A percentile compares a stretch with the other conserved stretches of the same genome.
These are phyloP conservation scores for Archips crataeganus DNA, from an alignment of 2,888 invertebrate genomes.

Conservation along the genomic window DNA sequence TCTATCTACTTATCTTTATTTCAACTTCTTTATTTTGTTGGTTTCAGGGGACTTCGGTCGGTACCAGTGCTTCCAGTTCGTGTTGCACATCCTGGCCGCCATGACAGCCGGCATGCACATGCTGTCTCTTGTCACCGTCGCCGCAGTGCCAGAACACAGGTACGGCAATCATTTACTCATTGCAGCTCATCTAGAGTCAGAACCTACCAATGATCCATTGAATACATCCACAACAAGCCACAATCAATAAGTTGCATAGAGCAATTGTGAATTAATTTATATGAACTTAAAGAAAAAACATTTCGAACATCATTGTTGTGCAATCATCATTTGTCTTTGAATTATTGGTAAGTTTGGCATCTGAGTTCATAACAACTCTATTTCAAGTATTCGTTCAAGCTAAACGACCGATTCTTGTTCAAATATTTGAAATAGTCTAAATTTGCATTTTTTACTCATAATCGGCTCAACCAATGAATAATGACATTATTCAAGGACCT, in stretches of 20 bases:
- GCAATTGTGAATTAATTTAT: neutral
- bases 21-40: neutral
- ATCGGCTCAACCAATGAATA: neutral
- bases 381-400: neutral
- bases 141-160: slow-evolving; percentile 91
- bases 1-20: neutral
- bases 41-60: slow-evolving; percentile 92
- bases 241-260: neutral
- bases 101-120: slow-evolving; percentile 93
- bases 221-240: neutral
- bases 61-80: slow-evolving; percentile 92
- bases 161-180: slow-evolving; percentile 50
- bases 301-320: neutral
- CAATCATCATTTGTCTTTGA: neutral
- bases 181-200: neutral
- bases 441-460: slow-evolving; percentile 11
- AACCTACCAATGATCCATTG: neutral
- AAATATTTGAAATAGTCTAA: slow-evolving; percentile 9
- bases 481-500: neutral
- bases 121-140: slow-evolving; percentile 92
- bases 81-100: slow-evolving; percentile 91
- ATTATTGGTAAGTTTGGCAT: neutral
- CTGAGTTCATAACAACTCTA: neutral
- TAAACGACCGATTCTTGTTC: neutral
- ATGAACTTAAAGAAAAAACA: neutral